A percentile compares a stretch with the other conserved stretches of the same genome.
Evolutionary conservation across 2,113 vertebrate genomes (phyloP).

Genomic region (Athene cunicularia): DNA sequence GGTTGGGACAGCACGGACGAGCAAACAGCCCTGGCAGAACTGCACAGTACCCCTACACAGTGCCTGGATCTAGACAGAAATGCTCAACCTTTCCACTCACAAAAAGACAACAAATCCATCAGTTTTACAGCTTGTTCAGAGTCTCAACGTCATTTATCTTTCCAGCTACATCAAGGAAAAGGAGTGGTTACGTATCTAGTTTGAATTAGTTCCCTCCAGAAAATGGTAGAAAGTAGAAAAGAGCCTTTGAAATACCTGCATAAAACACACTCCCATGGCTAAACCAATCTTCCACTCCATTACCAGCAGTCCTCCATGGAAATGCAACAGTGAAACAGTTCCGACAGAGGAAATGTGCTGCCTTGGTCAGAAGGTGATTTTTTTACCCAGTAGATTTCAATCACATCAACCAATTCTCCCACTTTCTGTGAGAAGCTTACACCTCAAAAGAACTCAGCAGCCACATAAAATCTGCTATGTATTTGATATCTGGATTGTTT

Average conservation of each 20-base stretch:
- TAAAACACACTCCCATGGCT: not conserved
- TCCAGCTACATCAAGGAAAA: not conserved
- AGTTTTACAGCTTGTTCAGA: not conserved
- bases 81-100: not conserved
- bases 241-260: slow-evolving; percentile 7
- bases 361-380: not conserved
- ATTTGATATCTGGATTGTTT: not conserved
- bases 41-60: not conserved
- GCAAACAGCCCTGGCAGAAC: not conserved
- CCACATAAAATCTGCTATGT: not conserved
- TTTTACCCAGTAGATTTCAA: not conserved
- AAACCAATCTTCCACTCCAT: slow-evolving; percentile 17
- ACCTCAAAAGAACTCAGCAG: not conserved
- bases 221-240: not conserved
- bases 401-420: not conserved
- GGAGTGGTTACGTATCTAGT: not conserved
- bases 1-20: not conserved
- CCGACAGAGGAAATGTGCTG: not conserved
- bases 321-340: not conserved
- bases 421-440: not conserved
- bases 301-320: not conserved
- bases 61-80: not conserved
- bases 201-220: slow-evolving; percentile 14
- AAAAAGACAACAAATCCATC: not conserved
- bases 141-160: not conserved